A percentile compares a stretch with the other conserved stretches of the same genome.
Conservation (phyloP, 2,797 vertebrate species). For the Erethizon dorsatum region DNA sequence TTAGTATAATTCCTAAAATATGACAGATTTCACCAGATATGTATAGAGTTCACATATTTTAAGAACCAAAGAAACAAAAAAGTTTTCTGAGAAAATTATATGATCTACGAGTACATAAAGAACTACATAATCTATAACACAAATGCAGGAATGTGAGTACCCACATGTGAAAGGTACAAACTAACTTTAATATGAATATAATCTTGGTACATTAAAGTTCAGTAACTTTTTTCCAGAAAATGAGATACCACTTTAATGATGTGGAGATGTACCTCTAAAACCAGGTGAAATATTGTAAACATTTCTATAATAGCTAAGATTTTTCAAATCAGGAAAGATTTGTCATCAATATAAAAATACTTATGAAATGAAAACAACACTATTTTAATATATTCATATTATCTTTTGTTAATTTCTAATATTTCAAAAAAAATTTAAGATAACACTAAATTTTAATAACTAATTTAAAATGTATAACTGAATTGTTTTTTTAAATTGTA, state of each 20-base stretch:
- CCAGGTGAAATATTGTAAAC: background rate
- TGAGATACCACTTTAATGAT: background rate
- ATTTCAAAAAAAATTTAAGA: background rate
- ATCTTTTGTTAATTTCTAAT: background rate
- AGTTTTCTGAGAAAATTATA: background rate
- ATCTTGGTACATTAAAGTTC: background rate
- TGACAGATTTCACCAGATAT: constrained; percentile 24
- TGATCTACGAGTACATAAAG: background rate
- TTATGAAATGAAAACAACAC: background rate
- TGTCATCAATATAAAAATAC: constrained; percentile 46
- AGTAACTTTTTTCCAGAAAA: background rate
- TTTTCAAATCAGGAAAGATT: background rate
- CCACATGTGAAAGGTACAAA: background rate
- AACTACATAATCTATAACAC: background rate
- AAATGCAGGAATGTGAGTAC: background rate
- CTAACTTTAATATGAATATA: background rate
- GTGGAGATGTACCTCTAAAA: background rate
- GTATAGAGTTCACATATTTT: background rate
- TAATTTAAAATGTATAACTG: background rate
- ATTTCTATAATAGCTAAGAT: constrained; percentile 1
- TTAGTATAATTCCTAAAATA: background rate
- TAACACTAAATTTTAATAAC: background rate
- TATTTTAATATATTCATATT: background rate
- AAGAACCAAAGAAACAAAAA: constrained; percentile 2
- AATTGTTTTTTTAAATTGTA: constrained; percentile 31